Evolutionary conservation across 2,888 invertebrate genomes (phyloP), one percentile per base, ranked within the genome.

Genomic region (Ischnus inquisitorius): DNA sequence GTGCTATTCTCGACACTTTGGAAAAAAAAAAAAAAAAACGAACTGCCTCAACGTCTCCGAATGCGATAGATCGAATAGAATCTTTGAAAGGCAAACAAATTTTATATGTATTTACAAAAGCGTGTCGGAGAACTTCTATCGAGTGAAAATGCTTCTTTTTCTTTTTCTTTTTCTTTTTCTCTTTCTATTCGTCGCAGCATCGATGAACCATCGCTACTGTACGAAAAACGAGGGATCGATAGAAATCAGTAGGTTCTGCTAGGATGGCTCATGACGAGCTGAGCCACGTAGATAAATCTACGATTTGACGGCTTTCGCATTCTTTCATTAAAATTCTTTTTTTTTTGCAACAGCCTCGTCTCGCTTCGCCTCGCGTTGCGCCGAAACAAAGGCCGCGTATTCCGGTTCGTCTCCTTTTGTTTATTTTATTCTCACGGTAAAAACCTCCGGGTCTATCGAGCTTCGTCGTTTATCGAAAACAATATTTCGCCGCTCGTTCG

Each of bases 391-490:
- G 34, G 64, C 80, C 57, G 25, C 79, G 43, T 48, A 51, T 48
- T 54, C 41, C 39, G 25, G 41, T 69, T 34, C 34, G 46, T 19
- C 22, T 46, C 77, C 34, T 43, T 76, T 25, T 57, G 41, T 68
- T 79, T 64, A 41, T 60, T 41, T 60, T 54, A 41, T 28, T 48
- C 22, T 19, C 79, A 69, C 74, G 74, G 74, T 75, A 80, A 25
- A 82, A 80, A 74, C 62, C 34, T 34, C 34, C 34, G 34, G 80
- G 84, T 86, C 84, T 77, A 84, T 84, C 84, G 78, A 82, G 80
- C 83, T 85, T 79, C 60, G 82, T 84, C 86, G 86, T 83, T 86
- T 85, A 86, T 86, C 86, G 85, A 85, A 85, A 86, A 86, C 86
- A 86, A 86, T 86, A 86, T 86, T 86, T 86, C 80, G 83, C 84